Base-by-base conservation (phyloP, 1,140 invertebrate genomes). In the Proctacanthus coquilletti region DNA sequence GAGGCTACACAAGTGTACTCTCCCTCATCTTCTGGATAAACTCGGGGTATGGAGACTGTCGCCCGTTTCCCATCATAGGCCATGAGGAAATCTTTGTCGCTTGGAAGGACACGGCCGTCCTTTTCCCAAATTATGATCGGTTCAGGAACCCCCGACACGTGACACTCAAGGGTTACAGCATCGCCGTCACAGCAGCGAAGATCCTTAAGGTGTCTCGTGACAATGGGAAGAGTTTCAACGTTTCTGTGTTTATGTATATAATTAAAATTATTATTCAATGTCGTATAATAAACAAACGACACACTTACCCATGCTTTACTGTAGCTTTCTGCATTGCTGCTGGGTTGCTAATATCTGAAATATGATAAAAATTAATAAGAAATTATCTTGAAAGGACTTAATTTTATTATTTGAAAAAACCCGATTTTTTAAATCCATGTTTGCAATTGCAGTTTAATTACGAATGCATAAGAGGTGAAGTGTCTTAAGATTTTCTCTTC, bases 11-110 rank as follows among this genome's bases (percentile, higher is more conserved):
- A 91, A 1, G 75, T 79, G 55, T 89, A 93, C 46, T 84, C 80
- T n/a, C 86, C 86, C 48, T 86, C 81, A 53, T 92, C 86, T 51
- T 88, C 84, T 1, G 83, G 80, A 46, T 79, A 81, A 13, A 86
- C 76, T 38, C 79, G 73, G 8, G 70, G 68, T 46, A 92, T 87
- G 39, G 64, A 69, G 18, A 88, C 58, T 14, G 69, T 68, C 2
- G 78, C 80, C 1, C 64, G 72, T 18, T 74, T 70, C 1, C 72
- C 77, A 37, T 82, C 74, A 47, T 71, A 76, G 14, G 72, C 69
- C 18, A 69, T 62, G 21, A 69, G 66, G 45, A 84, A 80, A 11
- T 70, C 70, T 31, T 72, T 74, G 34, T 84, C 51, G 29, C 46
- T 47, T 21, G 52, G 50, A 10, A 60, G 19, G 1, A 85, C 82